Percentiles rank a stretch among this genome's conserved stretches.
Evolutionary conservation across 2,113 vertebrate species (phyloP).

Genomic region (Tamias sibiricus): DNA sequence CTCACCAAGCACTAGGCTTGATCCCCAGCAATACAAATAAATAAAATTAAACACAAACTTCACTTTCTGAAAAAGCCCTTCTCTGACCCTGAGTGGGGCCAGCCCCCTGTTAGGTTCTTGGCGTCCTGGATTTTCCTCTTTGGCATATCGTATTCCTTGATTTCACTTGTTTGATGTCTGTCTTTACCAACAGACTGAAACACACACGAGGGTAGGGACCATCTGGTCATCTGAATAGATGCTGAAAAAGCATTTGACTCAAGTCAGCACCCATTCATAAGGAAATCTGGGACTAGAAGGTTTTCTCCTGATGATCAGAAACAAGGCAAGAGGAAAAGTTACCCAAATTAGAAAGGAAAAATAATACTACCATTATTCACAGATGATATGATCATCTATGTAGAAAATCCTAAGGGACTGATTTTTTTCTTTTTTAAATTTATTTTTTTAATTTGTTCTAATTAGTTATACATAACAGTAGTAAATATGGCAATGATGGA

Average conservation of each 20-base stretch:
- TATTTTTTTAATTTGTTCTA: too few relatives aligned
- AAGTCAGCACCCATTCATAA: not conserved
- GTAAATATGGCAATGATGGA: not conserved
- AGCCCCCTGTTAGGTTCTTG: not conserved
- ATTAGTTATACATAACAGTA: not conserved
- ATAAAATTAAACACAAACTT: not conserved
- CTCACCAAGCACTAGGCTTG: not conserved
- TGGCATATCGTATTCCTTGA: not conserved
- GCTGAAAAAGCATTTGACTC: slow-evolving; percentile 1
- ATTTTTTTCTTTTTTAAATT: not conserved
- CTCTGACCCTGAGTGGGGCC: not conserved
- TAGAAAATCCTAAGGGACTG: not conserved
- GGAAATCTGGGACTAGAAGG: not conserved
- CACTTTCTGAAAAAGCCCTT: not conserved
- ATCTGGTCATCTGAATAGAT: not conserved
- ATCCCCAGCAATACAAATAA: not conserved
- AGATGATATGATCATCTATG: not conserved
- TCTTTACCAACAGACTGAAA: not conserved
- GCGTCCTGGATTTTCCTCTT: not conserved
- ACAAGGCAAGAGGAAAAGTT: not conserved
- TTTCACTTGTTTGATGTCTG: not conserved
- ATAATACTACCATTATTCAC: not conserved
- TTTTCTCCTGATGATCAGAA: slow-evolving; percentile 2
- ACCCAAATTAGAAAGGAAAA: slow-evolving; percentile 23
- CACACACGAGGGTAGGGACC: not conserved